A percentile compares a stretch with the other conserved stretches of the same genome.
phyloP scores from a whole-genome alignment of 2,888 invertebrate genomes.

The Agonum fuliginosum region DNA sequence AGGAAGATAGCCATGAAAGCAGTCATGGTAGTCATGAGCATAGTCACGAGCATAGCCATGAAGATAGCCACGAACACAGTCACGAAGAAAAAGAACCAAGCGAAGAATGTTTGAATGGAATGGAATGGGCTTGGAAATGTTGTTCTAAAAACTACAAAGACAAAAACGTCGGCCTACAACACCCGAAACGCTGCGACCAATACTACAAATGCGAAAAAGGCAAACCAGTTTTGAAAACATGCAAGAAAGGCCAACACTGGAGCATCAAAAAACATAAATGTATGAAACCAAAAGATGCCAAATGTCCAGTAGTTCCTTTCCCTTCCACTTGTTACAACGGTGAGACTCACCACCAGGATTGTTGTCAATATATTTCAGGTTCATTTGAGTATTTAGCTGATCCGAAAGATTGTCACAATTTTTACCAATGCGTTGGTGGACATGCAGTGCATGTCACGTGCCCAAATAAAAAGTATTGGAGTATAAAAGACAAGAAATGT shows the following conservation, averaged over 20 bases:
- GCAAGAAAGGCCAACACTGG: background rate
- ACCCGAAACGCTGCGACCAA: background rate
- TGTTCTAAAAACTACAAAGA: background rate
- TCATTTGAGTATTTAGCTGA: slow-evolving; percentile 8
- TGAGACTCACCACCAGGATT: background rate
- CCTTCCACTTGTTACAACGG: slow-evolving; percentile 17
- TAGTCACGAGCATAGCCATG: too few species aligned
- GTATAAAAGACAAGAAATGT: background rate
- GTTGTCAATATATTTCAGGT: background rate
- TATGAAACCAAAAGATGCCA: background rate
- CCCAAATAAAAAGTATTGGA: background rate
- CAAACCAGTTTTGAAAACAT: background rate
- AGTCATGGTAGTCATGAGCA: background rate
- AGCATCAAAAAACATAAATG: slow-evolving; percentile 15
- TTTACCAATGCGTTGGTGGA: slow-evolving; percentile 4
- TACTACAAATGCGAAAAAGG: background rate
- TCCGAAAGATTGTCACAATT: slow-evolving; percentile 12
- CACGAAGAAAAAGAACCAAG: background rate
- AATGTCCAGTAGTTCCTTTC: background rate
- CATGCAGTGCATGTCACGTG: background rate
- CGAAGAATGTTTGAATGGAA: background rate
- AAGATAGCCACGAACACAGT: background rate
- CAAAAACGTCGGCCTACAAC: background rate
- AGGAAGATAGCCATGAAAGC: background rate
- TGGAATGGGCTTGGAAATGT: background rate